These are phyloP conservation scores for Cassiopea andromeda DNA, from an alignment of 30 jellyfish, hydroid and myxozoan species.

Conservation along the genomic window DNA sequence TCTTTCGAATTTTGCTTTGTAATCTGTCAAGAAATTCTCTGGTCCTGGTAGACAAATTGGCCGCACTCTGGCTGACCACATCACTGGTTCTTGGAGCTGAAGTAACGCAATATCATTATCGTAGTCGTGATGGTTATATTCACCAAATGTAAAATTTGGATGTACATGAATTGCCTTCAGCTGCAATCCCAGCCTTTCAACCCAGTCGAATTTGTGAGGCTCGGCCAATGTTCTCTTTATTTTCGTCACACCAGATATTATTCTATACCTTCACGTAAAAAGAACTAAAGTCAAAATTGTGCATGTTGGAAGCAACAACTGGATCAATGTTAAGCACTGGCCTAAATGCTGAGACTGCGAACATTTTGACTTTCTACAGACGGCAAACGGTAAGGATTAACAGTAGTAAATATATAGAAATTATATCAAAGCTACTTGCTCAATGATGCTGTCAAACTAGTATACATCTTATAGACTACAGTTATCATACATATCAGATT, in stretches of 20 bases:
- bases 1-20: background rate
- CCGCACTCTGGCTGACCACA: constrained; percentile 54
- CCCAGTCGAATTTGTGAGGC: constrained; percentile 7
- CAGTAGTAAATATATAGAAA: too few species aligned
- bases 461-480: too few species aligned
- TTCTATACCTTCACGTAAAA: constrained; percentile 33
- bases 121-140: background rate
- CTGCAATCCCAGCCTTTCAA: background rate
- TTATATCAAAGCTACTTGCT: too few species aligned
- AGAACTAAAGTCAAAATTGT: background rate
- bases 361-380: too few species aligned
- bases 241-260: constrained; percentile 25
- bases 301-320: background rate
- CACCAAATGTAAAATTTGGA: constrained; percentile 14
- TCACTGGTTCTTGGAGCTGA: constrained; percentile 44
- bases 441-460: too few species aligned
- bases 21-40: constrained; percentile 6
- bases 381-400: too few species aligned
- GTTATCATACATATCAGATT: too few species aligned
- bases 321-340: too few species aligned
- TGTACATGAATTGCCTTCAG: constrained; percentile 20
- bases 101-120: constrained; percentile 60
- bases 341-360: too few species aligned
- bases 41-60: constrained; percentile 66
- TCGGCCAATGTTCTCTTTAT: background rate